Evolutionary conservation across 2,113 vertebrate genomes (phyloP).

Genomic region (Petaurus breviceps): DNA sequence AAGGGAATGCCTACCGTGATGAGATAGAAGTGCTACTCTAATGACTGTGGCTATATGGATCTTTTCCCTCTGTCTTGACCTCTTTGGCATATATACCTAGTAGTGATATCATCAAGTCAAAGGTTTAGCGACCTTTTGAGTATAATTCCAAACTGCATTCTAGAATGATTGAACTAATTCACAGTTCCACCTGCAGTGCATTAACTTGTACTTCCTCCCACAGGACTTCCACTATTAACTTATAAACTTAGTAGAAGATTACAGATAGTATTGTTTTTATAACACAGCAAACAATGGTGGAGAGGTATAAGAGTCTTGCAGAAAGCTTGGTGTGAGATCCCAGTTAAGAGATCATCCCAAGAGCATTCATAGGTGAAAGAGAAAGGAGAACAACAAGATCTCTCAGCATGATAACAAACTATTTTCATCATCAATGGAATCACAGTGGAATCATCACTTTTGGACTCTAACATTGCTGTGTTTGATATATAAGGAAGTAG

Average conservation of each 20-base stretch:
- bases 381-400: neutral
- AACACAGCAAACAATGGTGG: neutral
- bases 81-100: neutral
- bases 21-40: neutral
- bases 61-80: neutral
- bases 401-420: neutral
- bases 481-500: no score
- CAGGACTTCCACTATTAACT: neutral
- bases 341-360: neutral
- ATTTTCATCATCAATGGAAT: neutral
- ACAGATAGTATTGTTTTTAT: neutral
- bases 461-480: neutral
- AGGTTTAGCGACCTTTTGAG: neutral
- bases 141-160: neutral
- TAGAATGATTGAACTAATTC: neutral
- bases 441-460: neutral
- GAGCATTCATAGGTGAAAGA: neutral
- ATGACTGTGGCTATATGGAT: neutral
- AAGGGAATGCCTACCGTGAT: no score
- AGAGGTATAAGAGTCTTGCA: neutral
- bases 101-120: neutral
- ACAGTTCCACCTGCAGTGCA: neutral
- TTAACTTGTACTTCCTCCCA: neutral
- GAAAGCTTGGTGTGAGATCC: neutral
- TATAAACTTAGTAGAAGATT: constrained; percentile 33